Evolutionary conservation across 2,797 vertebrate species (phyloP), one percentile per base, ranked within the genome.

Genomic region (Cossypha polioptera): DNA sequence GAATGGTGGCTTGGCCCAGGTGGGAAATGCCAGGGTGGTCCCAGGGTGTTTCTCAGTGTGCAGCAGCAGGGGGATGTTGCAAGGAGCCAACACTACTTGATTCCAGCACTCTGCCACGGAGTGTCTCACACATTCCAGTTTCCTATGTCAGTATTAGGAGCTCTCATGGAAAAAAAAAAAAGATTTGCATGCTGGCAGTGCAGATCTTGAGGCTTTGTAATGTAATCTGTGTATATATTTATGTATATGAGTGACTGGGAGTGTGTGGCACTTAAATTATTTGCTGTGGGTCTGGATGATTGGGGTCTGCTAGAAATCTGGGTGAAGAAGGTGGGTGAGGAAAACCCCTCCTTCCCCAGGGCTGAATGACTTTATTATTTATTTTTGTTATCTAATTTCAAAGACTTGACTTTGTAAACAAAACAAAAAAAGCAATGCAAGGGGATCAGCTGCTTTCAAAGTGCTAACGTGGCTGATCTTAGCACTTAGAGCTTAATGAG

Each of bases 161-260:
- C 91, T 96, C 94, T 96, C 79, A 35, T 86, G 96, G 90, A 43
- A 7, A 36, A 11, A 31, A 21, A 5, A 24, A 36, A 9, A 29
- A 88, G 96, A 45, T 96, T 97, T 97, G 98, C 97, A 88, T 96
- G 98, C 98, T 98, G 98, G 98, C 86, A 97, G 97, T 98, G 98
- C 97, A 96, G 65, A 95, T 95, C 97, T 91, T 55, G 69, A 83
- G 90, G 90, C 96, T 97, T 96, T 97, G 97, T 98, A 94, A 96
- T 97, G 95, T 96, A 97, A 48, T 90, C 91, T 94, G 95, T 98
- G 96, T 98, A 97, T 92, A 97, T 98, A 97, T 98, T 97, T 97
- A 95, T 97, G 98, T 96, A 92, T 76, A 80, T 26, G 97, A 96
- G 92, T 96, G 97, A 94, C 87, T 95, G 97, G 95, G 96, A 97